These are phyloP conservation scores for Camponotus floridanus DNA, from an alignment of 1,140 invertebrate species.

Conservation along the genomic window DNA sequence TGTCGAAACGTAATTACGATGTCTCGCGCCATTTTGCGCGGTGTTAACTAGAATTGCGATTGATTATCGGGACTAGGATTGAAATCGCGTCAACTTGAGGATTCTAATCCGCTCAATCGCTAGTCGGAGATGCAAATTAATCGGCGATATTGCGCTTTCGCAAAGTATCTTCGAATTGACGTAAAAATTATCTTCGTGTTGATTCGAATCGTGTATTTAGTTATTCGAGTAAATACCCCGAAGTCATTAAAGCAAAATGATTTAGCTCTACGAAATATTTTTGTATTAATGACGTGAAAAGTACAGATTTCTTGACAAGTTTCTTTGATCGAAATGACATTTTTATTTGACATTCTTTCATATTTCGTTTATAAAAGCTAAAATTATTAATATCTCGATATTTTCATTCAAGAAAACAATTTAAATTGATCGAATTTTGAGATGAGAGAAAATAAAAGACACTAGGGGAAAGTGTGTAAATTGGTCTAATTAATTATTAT, in stretches of 20 bases:
- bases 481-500: not conserved
- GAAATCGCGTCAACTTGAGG: not conserved
- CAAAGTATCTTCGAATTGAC: constrained; percentile 3
- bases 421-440: not conserved
- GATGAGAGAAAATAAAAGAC: not conserved
- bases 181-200: not conserved
- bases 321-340: not conserved
- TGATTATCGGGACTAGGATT: constrained; percentile 54
- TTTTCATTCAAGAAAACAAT: not conserved
- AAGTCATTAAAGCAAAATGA: constrained; percentile 3
- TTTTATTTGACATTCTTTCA: not conserved
- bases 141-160: not conserved
- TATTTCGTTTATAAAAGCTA: not conserved
- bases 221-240: not conserved
- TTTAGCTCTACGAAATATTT: not conserved
- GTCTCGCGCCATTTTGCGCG: constrained; percentile 36
- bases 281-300: not conserved
- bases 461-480: not conserved
- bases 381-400: not conserved
- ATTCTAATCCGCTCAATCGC: constrained; percentile 8
- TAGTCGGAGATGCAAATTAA: constrained; percentile 26
- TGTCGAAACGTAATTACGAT: constrained; percentile 65
- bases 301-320: not conserved
- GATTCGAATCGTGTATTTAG: not conserved
- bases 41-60: constrained; percentile 56